Conservation (phyloP, 2,797 vertebrate genomes). For the Cynodonichthys magdalenae region DNA sequence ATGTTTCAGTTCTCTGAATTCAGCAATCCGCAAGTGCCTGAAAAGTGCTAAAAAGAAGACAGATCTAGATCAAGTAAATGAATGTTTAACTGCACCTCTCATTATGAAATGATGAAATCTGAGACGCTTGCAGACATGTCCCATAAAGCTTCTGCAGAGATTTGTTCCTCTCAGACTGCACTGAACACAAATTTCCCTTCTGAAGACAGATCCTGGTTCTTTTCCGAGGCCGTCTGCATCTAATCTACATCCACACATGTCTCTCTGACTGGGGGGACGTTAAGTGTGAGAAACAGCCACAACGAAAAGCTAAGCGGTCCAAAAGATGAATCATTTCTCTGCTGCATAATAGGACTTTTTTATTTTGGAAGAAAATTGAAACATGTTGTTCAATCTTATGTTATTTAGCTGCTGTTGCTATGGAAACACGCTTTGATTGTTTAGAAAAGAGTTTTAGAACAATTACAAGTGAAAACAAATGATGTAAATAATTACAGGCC, state of each 20-base stretch:
- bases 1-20: slow-evolving; percentile 51
- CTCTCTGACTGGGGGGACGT: slow-evolving; percentile 1
- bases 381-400: slow-evolving; percentile 51
- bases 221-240: slow-evolving; percentile 20
- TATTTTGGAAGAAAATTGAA: slow-evolving; percentile 34
- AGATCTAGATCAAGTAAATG: slow-evolving; percentile 50
- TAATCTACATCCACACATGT: slow-evolving; percentile 16
- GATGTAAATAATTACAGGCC: neutral
- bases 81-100: slow-evolving; percentile 55
- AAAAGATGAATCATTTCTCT: slow-evolving; percentile 39
- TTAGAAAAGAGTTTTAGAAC: slow-evolving; percentile 28
- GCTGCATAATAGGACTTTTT: slow-evolving; percentile 30
- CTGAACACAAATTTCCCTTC: slow-evolving; percentile 10
- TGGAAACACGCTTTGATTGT: slow-evolving; percentile 54
- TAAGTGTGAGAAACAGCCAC: slow-evolving; percentile 43
- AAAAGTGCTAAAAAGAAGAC: slow-evolving; percentile 39
- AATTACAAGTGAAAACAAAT: slow-evolving; percentile 1
- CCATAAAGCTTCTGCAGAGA: slow-evolving; percentile 22
- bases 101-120: slow-evolving; percentile 61
- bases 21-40: slow-evolving; percentile 27
- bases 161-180: slow-evolving; percentile 4
- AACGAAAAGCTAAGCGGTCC: slow-evolving; percentile 45
- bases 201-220: slow-evolving; percentile 1
- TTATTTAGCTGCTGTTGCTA: slow-evolving; percentile 59
- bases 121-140: slow-evolving; percentile 31